phyloP scores from a whole-genome alignment of 1,140 invertebrate species.

The Apolygus lucorum region DNA sequence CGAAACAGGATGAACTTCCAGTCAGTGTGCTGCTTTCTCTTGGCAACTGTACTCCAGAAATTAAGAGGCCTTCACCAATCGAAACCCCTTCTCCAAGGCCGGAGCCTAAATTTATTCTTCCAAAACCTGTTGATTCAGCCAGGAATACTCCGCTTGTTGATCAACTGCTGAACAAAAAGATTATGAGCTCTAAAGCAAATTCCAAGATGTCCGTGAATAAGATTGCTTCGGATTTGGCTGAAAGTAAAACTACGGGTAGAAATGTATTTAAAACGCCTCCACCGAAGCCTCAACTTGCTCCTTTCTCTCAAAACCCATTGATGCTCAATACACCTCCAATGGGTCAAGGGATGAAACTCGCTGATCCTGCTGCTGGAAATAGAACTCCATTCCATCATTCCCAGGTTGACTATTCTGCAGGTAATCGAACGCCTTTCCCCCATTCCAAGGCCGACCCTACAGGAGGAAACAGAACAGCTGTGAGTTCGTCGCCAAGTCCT shows the following conservation, averaged over 20 bases:
- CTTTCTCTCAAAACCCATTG: conserved; percentile 13
- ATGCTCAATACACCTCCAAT: background rate
- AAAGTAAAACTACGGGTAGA: conserved; percentile 5
- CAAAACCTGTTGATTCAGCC: background rate
- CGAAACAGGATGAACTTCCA: conserved; percentile 30
- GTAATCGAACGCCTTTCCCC: background rate
- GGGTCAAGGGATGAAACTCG: background rate
- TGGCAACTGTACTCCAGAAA: conserved; percentile 16
- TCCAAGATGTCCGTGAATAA: conserved; percentile 23
- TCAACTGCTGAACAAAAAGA: background rate
- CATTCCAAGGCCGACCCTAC: background rate
- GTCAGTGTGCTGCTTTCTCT: conserved; percentile 30
- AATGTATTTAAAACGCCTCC: conserved; percentile 18
- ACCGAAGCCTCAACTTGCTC: conserved; percentile 14
- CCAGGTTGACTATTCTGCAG: background rate
- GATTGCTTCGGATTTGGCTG: conserved; percentile 24
- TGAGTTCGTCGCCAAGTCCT: background rate
- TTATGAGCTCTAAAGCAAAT: conserved; percentile 12
- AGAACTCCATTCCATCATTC: background rate
- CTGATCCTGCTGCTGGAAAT: background rate
- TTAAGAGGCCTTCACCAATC: background rate
- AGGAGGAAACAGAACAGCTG: background rate
- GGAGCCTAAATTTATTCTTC: background rate
- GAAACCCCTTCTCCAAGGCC: background rate
- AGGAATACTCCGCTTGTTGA: background rate